Percentiles rank a stretch among this genome's conserved stretches.
These are phyloP conservation scores for Cynopterus brachyotis DNA, from an alignment of 2,113 vertebrate genomes.

Conservation along the genomic window DNA sequence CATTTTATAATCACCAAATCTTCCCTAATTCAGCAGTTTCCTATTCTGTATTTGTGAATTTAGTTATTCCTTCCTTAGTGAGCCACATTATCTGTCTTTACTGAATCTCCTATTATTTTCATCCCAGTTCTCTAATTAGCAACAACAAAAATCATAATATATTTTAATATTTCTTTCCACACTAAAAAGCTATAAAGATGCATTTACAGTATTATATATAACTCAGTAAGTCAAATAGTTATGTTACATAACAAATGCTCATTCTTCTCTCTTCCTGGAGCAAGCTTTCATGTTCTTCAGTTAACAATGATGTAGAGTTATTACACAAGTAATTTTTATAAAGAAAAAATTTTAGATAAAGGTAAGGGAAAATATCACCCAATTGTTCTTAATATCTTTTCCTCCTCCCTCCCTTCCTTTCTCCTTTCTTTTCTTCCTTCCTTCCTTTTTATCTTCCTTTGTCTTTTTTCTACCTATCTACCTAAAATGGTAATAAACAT, in stretches of 20 bases:
- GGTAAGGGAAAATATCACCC: background rate
- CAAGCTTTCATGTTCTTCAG: constrained; percentile 10
- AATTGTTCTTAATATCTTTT: background rate
- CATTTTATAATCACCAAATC: background rate
- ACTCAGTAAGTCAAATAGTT: background rate
- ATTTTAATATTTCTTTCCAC: constrained; percentile 54
- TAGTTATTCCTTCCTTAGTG: background rate
- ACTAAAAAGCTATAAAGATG: background rate
- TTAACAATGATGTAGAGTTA: background rate
- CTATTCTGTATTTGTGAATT: background rate
- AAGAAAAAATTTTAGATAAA: constrained; percentile 17
- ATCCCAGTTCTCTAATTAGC: background rate
- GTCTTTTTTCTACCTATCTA: background rate
- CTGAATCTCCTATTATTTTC: constrained; percentile 37
- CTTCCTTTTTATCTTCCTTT: background rate
- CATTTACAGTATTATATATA: background rate
- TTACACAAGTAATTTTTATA: background rate
- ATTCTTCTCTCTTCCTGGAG: background rate
- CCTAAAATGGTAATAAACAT: background rate
- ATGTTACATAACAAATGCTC: background rate
- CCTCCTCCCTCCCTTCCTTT: no score
- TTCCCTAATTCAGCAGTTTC: background rate
- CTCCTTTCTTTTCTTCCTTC: background rate
- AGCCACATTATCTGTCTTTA: background rate
- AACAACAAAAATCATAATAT: constrained; percentile 1